Conservation (phyloP, 1,140 invertebrate genomes). For the Zaprionus nigranus region DNA sequence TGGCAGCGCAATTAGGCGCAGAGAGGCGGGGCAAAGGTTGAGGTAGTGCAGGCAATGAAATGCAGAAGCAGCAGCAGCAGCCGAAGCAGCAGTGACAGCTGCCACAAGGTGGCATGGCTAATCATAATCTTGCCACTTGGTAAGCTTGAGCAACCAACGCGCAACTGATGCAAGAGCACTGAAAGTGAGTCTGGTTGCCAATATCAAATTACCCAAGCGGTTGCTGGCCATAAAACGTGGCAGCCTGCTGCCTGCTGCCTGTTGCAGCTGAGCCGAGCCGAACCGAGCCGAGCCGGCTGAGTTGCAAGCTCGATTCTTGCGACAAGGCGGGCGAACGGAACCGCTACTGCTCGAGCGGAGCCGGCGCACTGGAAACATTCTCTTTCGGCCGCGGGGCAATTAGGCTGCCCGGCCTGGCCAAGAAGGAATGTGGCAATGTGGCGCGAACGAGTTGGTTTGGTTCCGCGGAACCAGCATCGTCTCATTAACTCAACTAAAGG, state of each 20-base stretch:
- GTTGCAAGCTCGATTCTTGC: conserved; percentile 38
- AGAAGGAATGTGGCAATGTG: conserved; percentile 46
- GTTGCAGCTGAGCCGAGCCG: background rate
- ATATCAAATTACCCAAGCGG: conserved; percentile 78
- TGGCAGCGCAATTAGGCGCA: background rate
- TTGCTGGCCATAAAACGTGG: conserved; percentile 61
- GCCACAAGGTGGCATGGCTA: conserved; percentile 11
- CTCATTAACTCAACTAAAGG: conserved; percentile 25
- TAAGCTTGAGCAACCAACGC: conserved; percentile 2
- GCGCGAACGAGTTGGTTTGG: conserved; percentile 70
- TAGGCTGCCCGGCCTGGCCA: conserved; percentile 29
- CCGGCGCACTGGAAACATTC: conserved; percentile 31
- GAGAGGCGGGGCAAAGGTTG: conserved; percentile 8
- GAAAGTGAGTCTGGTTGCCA: conserved; percentile 79
- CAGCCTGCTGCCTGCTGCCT: background rate
- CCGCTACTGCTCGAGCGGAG: conserved; percentile 3
- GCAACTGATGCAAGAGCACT: conserved; percentile 69
- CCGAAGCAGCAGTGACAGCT: background rate
- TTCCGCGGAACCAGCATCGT: conserved; percentile 66
- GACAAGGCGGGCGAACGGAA: conserved; percentile 27
- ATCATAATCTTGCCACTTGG: conserved; percentile 3
- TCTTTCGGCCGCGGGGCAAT: conserved; percentile 40
- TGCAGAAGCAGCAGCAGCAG: background rate
- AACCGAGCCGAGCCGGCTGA: conserved; percentile 13
- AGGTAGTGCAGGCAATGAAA: background rate